These are phyloP conservation scores for Agelaius phoeniceus DNA, from an alignment of 2,113 vertebrate genomes.

Conservation along the genomic window DNA sequence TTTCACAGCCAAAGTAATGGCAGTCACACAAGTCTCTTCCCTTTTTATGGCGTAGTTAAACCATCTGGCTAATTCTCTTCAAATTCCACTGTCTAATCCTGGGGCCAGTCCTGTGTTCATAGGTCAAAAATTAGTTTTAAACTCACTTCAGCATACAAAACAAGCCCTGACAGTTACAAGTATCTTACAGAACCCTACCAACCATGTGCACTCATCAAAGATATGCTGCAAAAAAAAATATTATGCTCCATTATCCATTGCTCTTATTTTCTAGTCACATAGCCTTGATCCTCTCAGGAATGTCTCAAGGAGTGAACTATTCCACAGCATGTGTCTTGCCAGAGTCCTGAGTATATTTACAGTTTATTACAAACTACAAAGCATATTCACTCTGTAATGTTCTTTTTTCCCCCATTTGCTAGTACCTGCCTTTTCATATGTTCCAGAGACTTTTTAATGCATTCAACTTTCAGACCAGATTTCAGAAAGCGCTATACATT, in stretches of 20 bases:
- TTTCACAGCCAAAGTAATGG: neutral
- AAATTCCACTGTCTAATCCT: neutral
- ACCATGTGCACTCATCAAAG: neutral
- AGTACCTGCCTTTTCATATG: neutral
- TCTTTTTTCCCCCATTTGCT: neutral
- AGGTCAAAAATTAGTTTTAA: neutral
- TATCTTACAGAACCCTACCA: neutral
- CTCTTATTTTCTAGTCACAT: neutral
- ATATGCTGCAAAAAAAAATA: neutral
- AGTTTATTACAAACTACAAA: neutral
- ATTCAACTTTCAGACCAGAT: neutral
- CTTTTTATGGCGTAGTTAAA: neutral
- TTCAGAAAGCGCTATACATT: neutral
- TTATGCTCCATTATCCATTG: neutral
- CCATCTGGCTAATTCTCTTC: neutral
- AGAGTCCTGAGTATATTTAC: neutral
- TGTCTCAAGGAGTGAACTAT: neutral
- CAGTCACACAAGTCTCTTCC: neutral
- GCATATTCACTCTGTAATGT: neutral
- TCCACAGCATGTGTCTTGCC: neutral
- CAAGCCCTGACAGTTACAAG: neutral
- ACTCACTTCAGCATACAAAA: neutral
- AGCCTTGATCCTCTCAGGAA: constrained; percentile 14
- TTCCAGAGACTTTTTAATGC: neutral
- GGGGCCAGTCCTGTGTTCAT: neutral